Conservation (phyloP, 2,797 vertebrate species). For the Myoxocephalus aenaeus region DNA sequence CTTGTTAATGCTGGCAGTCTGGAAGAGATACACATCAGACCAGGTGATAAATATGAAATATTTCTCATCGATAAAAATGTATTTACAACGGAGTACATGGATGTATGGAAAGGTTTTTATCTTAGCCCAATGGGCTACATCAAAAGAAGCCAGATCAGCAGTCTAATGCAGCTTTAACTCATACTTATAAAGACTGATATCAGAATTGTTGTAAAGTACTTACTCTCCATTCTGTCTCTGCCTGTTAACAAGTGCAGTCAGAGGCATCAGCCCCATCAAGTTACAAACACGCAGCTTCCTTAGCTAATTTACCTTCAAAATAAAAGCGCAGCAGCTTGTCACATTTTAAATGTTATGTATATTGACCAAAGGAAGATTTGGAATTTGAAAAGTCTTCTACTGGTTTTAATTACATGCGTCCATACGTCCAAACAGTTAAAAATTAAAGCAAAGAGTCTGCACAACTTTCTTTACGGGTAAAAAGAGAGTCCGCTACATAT, state of each 20-base stretch:
- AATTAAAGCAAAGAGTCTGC: not conserved
- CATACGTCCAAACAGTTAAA: not conserved
- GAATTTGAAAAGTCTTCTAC: not conserved
- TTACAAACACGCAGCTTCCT: not conserved
- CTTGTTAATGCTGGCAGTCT: conserved; percentile 90
- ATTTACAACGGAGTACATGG: not conserved
- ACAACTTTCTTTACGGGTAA: not conserved
- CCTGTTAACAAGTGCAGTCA: conserved; percentile 7
- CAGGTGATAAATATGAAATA: conserved; percentile 6
- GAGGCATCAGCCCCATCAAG: conserved; percentile 4
- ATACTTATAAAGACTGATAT: not conserved
- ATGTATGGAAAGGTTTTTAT: not conserved
- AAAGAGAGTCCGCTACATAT: not conserved
- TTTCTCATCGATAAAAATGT: not conserved
- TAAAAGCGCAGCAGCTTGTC: not conserved
- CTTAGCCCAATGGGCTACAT: not conserved
- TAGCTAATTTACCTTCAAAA: conserved; percentile 28
- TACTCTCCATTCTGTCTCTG: not conserved
- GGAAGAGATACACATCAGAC: conserved; percentile 68
- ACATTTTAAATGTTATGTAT: not conserved
- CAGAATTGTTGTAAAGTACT: not conserved
- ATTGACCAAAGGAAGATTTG: not conserved
- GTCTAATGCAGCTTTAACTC: not conserved
- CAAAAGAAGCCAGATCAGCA: not conserved
- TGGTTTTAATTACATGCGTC: not conserved